Percentiles rank a stretch among this genome's conserved stretches.
These are phyloP conservation scores for Melinaea menophilus DNA, from an alignment of 2,888 invertebrate genomes.

Conservation along the genomic window DNA sequence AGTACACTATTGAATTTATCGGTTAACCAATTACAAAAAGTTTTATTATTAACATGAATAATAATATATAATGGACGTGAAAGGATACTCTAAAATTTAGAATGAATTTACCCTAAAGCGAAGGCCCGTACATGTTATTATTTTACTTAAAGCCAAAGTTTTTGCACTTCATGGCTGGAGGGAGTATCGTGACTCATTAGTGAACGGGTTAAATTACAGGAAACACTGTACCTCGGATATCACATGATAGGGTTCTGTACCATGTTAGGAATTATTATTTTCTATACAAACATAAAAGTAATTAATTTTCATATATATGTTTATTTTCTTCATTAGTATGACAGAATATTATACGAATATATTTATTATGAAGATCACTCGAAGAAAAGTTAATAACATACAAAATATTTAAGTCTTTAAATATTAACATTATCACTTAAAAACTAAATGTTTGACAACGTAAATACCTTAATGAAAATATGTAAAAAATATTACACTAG, in stretches of 20 bases:
- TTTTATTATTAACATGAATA: background rate
- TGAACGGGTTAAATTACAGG: background rate
- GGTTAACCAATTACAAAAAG: background rate
- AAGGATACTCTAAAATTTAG: constrained; percentile 1
- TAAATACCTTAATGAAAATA: no score
- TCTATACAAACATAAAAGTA: no score
- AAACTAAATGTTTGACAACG: no score
- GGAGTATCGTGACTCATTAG: constrained; percentile 6
- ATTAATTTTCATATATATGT: no score
- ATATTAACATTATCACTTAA: no score
- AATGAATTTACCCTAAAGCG: constrained; percentile 1
- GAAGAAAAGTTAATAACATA: no score
- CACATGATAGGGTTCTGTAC: background rate
- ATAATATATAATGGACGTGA: constrained; percentile 1
- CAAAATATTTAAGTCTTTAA: no score
- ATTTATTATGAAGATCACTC: no score
- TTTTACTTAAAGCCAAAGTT: constrained; percentile 7
- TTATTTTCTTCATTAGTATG: no score
- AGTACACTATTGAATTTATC: background rate
- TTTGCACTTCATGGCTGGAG: constrained; percentile 8
- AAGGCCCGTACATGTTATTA: constrained; percentile 6
- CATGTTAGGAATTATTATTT: background rate
- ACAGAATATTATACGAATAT: no score
- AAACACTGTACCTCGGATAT: constrained; percentile 2
- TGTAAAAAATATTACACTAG: no score